phyloP scores from a whole-genome alignment of 2,888 invertebrate species.

The Ochlodes sylvanus region DNA sequence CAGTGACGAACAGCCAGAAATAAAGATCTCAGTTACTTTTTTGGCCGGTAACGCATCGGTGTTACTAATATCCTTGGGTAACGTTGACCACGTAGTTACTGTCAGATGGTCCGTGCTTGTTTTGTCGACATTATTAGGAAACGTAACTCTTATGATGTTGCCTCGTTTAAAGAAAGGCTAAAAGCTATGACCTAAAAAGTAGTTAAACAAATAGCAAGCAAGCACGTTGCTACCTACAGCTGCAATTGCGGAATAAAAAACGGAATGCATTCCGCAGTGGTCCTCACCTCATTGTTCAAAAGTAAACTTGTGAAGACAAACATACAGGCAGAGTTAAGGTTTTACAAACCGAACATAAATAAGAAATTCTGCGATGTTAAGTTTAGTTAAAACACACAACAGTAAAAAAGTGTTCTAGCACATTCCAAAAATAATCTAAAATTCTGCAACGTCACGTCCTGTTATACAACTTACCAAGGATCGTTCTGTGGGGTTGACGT shows the following conservation, averaged over 20 bases:
- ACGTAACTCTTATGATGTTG: too few relatives aligned
- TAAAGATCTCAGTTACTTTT: too few relatives aligned
- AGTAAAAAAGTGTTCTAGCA: background rate
- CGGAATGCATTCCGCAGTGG: background rate
- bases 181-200: background rate
- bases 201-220: background rate
- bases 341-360: background rate
- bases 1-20: too few relatives aligned
- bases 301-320: background rate
- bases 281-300: background rate
- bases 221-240: background rate
- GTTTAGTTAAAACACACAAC: background rate
- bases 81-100: too few relatives aligned
- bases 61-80: too few relatives aligned
- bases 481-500: conserved; percentile 77
- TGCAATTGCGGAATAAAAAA: background rate
- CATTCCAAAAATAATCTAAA: background rate
- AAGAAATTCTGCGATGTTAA: background rate
- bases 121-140: too few relatives aligned
- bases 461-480: conserved; percentile 75
- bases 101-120: too few relatives aligned
- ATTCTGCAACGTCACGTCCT: conserved; percentile 19
- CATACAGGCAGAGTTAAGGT: background rate
- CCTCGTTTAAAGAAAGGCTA: too few relatives aligned
- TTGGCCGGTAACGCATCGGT: too few relatives aligned